Evolutionary conservation across 2,888 invertebrate genomes (phyloP), one percentile per base, ranked within the genome.

Genomic region (Laspeyria flexula): DNA sequence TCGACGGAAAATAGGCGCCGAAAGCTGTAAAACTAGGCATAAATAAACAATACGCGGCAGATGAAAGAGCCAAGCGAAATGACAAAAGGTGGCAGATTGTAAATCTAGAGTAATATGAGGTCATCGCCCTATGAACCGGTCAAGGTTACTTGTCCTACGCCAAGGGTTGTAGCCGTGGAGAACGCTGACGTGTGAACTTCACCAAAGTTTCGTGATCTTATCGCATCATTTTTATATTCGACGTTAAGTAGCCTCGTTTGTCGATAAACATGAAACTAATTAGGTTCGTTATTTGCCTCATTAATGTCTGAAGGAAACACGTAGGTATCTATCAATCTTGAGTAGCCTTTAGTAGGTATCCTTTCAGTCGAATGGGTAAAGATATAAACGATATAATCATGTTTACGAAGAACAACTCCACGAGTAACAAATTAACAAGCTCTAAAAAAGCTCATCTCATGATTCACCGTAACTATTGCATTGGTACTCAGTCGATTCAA

Each of bases 41-140:
- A 74, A 73, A 75, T 67, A 77, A 78, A 79, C 75, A 73, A 54
- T 57, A 44, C 47, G 37, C 43, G 48, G 30, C 33, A 66, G 63
- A 71, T 65, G 61, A 71, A 70, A 72, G 65, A 62, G 61, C 50
- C 63, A 30, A 57, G 60, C 56, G 57, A 63, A 65, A 56, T 65
- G 61, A 49, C 67, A 64, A 45, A 52, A 62, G 52, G 61, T 68
- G 55, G 45, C 31, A 57, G 46, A 65, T 54, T 50, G 52, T 56
- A 59, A 61, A 67, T 65, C 49, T 61, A 39, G 50, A 57, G 60
- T 71, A 71, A 56, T 65, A 66, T 54, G 66, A 74, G 88, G 85
- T 88, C 90, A 77, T 79, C 76, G 87, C 73, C 82, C 86, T 77
- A 62, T 71, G 72, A 74, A 65, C 74, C 79, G 82, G 83, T 87